phyloP scores from a whole-genome alignment of 2,888 invertebrate species.

The Pardosa pseudoannulata region DNA sequence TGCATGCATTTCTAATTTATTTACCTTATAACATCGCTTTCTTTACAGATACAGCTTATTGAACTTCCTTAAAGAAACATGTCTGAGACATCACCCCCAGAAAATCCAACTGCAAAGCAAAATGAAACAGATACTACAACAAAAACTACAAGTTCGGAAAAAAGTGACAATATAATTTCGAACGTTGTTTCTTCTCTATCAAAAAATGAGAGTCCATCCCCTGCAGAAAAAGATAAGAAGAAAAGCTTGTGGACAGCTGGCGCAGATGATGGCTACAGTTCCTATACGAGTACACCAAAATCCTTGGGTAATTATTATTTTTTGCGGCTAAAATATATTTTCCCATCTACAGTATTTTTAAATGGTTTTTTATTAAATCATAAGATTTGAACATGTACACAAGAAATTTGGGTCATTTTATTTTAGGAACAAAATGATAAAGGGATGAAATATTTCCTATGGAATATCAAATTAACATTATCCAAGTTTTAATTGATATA shows the following conservation, averaged over 20 bases:
- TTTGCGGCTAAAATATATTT: too few species aligned
- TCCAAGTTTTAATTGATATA: too few species aligned
- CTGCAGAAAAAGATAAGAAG: slow-evolving; percentile 60
- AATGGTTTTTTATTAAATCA: too few species aligned
- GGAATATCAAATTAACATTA: too few species aligned
- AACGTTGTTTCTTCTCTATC: slow-evolving; percentile 50
- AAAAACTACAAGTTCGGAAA: slow-evolving; percentile 30
- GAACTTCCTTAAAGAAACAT: slow-evolving; percentile 14
- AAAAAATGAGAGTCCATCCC: slow-evolving; percentile 54
- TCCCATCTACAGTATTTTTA: too few species aligned
- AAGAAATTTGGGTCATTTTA: too few species aligned
- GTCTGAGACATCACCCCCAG: slow-evolving; percentile 55
- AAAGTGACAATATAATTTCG: slow-evolving; percentile 49
- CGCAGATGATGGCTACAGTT: slow-evolving; percentile 68
- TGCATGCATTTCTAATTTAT: too few species aligned
- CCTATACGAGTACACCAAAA: slow-evolving; percentile 70
- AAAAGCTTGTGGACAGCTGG: slow-evolving; percentile 47
- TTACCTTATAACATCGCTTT: too few species aligned
- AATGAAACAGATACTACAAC: slow-evolving; percentile 24
- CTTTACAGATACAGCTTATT: not conserved
- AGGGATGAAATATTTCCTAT: too few species aligned
- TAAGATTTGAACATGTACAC: too few species aligned
- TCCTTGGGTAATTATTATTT: slow-evolving; percentile 38
- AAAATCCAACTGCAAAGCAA: slow-evolving; percentile 13
- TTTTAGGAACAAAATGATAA: too few species aligned